Base-by-base conservation (phyloP, 2,797 vertebrate genomes). In the Sciaenops ocellatus region DNA sequence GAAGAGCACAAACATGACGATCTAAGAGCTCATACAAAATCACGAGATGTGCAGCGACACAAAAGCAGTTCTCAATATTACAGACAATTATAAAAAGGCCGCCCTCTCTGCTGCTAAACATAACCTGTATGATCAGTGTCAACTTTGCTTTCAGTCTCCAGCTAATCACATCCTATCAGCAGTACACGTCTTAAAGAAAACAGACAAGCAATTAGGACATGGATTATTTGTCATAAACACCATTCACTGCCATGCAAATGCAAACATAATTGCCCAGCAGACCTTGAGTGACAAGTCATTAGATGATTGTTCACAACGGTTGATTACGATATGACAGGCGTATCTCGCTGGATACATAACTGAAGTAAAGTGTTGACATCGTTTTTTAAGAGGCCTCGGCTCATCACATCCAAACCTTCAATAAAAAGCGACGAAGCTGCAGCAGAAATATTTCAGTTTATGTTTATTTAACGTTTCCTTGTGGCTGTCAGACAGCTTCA, bases 271-370 rank as follows among this genome's bases (percentile, higher is more conserved):
- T 96, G 93, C 95, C 92, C 93, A 87, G 92, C 93, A 94, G 91
- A 89, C 89, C 92, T 91, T 96, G 95, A 96, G 94, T 95, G 95
- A 96, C 95, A 95, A 92, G 95, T 93, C 94, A 96, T 95, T 95
- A 94, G 91, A 90, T 95, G 95, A 96, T 96, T 96, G 94, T 95
- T 95, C 90, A 78, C 90, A 89, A 93, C 90, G 88, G 93, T 91
- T 96, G 95, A 96, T 96, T 95, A 94, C 87, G 89, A 87, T 86
- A 86, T 91, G 93, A 93, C 94, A 92, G 91, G 87, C 90, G 90
- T 81, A 86, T 91, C 90, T 92, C 89, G 67, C 90, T 92, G 79
- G 89, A 94, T 87, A 84, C 91, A 86, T 85, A 90, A 90, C 89
- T 83, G 73, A 85, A 91, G 90, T 85, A 77, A 91, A 88, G 91